Evolutionary conservation across 2,888 invertebrate genomes (phyloP).

Genomic region (Eristalinus aeneus): DNA sequence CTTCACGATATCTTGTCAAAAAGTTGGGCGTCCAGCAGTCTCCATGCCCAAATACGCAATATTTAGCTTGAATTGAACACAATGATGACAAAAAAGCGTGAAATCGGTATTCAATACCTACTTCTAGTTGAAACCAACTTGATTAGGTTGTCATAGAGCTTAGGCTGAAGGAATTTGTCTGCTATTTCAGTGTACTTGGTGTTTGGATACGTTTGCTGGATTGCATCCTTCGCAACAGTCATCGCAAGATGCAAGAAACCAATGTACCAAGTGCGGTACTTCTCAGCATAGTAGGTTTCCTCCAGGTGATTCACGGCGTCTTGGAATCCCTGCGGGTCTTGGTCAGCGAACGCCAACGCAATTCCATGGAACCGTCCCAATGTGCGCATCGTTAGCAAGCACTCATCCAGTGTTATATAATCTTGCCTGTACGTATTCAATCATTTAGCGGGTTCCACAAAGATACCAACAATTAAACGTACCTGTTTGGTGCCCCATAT

Average conservation of each 20-base stretch:
- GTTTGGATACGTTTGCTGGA: constrained; percentile 84
- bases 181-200: constrained; percentile 83
- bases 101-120: constrained; percentile 38
- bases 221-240: constrained; percentile 84
- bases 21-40: constrained; percentile 91
- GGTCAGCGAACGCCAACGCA: constrained; percentile 83
- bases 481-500: constrained; percentile 81
- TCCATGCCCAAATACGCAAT: constrained; percentile 86
- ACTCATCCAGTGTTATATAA: constrained; percentile 82
- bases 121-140: constrained; percentile 76
- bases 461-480: not conserved
- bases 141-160: constrained; percentile 81
- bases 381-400: constrained; percentile 81
- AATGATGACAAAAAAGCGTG: not conserved
- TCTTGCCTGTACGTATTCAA: constrained; percentile 78
- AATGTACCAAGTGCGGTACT: constrained; percentile 83
- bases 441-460: not conserved
- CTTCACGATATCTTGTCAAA: constrained; percentile 81
- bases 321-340: constrained; percentile 82
- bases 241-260: constrained; percentile 82
- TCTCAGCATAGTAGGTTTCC: constrained; percentile 84
- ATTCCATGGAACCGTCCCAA: constrained; percentile 84
- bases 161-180: constrained; percentile 82
- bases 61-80: constrained; percentile 73
- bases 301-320: constrained; percentile 79